phyloP scores from a whole-genome alignment of 2,888 invertebrate genomes.

The Cheilosia impressa region DNA sequence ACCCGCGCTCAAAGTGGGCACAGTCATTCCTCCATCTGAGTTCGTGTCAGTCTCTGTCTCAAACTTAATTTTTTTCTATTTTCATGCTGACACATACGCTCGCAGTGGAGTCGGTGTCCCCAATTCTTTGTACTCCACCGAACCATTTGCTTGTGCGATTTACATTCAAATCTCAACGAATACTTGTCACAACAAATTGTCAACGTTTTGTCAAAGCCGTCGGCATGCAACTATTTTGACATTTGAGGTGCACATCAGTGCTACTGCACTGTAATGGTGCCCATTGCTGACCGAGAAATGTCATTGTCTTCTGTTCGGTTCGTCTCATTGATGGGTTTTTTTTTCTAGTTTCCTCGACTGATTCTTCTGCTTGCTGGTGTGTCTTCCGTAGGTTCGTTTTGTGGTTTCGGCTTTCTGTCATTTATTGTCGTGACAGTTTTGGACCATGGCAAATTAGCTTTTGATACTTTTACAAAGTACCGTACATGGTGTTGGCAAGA shows the following conservation, averaged over 20 bases:
- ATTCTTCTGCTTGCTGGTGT: conserved; percentile 16
- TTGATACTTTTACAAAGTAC: conserved; percentile 51
- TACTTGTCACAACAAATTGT: conserved; percentile 67
- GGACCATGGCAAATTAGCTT: conserved; percentile 72
- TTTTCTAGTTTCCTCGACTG: conserved; percentile 9
- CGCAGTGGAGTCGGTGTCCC: conserved; percentile 25
- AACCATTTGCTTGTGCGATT: conserved; percentile 39
- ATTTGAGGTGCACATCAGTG: conserved; percentile 48
- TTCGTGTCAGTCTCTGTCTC: conserved; percentile 20
- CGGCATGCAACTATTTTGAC: conserved; percentile 51
- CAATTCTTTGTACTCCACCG: conserved; percentile 42
- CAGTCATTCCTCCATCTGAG: conserved; percentile 10
- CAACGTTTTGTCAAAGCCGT: conserved; percentile 59
- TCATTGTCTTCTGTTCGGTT: conserved; percentile 50
- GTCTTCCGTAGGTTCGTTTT: conserved; percentile 4
- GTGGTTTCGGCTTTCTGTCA: conserved; percentile 45
- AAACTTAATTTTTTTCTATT: background rate
- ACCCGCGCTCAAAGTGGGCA: conserved; percentile 24
- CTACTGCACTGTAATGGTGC: conserved; percentile 49
- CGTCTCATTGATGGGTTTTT: conserved; percentile 43
- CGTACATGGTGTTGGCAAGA: conserved; percentile 14
- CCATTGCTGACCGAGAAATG: conserved; percentile 65
- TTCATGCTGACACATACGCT: background rate
- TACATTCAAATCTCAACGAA: conserved; percentile 62
- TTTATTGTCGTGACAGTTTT: conserved; percentile 64